phyloP scores from a whole-genome alignment of 2,113 vertebrate species.

The Campylomormyrus tamandua region DNA sequence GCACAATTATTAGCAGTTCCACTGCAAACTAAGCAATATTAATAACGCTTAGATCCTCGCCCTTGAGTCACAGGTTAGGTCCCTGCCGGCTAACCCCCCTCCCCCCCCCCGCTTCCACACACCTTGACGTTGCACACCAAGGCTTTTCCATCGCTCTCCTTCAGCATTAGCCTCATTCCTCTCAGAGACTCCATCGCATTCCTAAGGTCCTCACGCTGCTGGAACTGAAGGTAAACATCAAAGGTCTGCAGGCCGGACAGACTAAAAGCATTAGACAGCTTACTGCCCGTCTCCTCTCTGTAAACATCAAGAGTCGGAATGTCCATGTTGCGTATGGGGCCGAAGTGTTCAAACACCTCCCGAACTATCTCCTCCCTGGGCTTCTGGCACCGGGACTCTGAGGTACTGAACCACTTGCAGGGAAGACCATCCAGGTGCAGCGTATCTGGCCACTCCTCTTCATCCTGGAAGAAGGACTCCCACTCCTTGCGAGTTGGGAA shows the following conservation, averaged over 20 bases:
- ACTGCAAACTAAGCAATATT: background rate
- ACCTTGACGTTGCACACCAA: constrained; percentile 65
- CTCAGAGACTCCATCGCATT: constrained; percentile 52
- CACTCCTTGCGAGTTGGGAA: constrained; percentile 38
- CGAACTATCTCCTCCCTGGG: constrained; percentile 55
- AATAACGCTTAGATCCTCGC: background rate
- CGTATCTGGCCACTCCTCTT: constrained; percentile 34
- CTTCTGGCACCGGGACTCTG: constrained; percentile 46
- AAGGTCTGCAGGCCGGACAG: constrained; percentile 52
- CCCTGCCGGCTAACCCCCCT: background rate
- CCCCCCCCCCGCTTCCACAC: background rate
- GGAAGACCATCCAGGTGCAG: constrained; percentile 56
- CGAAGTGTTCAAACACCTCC: constrained; percentile 55
- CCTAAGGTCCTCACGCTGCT: constrained; percentile 45
- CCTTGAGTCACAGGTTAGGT: too few species aligned
- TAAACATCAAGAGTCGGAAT: constrained; percentile 62
- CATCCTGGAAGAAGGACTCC: constrained; percentile 35
- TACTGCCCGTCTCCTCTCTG: constrained; percentile 47
- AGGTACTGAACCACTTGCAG: constrained; percentile 58
- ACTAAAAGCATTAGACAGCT: constrained; percentile 36
- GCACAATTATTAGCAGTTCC: background rate
- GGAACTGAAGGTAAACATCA: constrained; percentile 59
- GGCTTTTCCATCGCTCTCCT: constrained; percentile 56
- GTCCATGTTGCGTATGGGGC: constrained; percentile 56
- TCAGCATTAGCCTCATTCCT: constrained; percentile 60